Evolutionary conservation across 1,140 invertebrate genomes (phyloP), one percentile per base, ranked within the genome.

Genomic region (Lepidostoma basale): DNA sequence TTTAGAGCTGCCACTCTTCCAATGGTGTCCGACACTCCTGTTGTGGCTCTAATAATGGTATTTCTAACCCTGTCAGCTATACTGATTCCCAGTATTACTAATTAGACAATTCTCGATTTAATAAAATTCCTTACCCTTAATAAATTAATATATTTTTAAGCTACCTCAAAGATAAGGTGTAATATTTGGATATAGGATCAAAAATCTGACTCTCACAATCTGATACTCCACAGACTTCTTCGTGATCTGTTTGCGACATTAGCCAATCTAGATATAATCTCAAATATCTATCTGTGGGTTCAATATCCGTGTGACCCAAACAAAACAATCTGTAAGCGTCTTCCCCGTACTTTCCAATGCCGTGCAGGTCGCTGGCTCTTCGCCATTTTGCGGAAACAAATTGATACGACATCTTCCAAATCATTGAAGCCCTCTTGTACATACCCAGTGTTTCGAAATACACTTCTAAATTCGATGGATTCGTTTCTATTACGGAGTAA

Each of bases 271-370:
- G 76, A 78, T 86, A 86, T 69, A 85, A 76, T 74, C 75, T 83
- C 75, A 86, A 75, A 65, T 83, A 85, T 63, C 84, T 78, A 67
- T 86, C 85, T 0, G 74, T 77, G 66, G 85, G 85, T 64, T 84
- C 79, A 39, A 85, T 72, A 74, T 82, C 81, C 9, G 83, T 80
- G 67, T 86, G 84, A 6, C 84, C 84, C 36, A 85, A 73, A 56
- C 82, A 84, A 65, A 86, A 85, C 68, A 86, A 82, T 70, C 82
- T 81, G 60, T 83, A 86, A 1, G 85, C 85, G 71, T 85, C 83
- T 71, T 85, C 83, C 0, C 83, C 84, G 63, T 86, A 86, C 68
- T 82, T 83, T 36, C 85, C 85, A 40, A 86, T 80, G 1, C 85
- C 85, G 65, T 77, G 79, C 26, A 86, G 75, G 72, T 86, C 84